Percentiles rank a stretch among this genome's conserved stretches.
Conservation (phyloP, 1,140 invertebrate species). For the Diploscapter pachys region DNA sequence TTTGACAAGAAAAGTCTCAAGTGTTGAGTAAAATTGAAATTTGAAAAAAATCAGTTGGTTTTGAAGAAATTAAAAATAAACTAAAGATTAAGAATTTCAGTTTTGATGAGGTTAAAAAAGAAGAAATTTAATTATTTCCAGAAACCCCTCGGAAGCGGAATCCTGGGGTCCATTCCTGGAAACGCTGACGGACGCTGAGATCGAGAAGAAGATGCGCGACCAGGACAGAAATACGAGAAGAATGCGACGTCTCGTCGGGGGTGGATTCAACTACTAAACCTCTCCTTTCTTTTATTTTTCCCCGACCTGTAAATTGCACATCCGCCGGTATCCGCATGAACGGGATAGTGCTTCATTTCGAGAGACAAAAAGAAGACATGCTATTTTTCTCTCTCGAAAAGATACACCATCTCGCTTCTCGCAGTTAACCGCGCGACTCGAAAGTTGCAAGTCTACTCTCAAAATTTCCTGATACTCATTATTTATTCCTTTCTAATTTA, state of each 20-base stretch:
- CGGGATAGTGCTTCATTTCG: too few relatives aligned
- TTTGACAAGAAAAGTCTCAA: too few relatives aligned
- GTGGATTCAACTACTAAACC: conserved; percentile 25
- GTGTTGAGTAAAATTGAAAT: not conserved
- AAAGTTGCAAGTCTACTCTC: too few relatives aligned
- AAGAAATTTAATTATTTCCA: conserved; percentile 63
- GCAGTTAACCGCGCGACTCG: too few relatives aligned
- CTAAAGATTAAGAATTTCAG: too few relatives aligned
- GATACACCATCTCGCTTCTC: too few relatives aligned
- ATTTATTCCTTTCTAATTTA: conserved; percentile 4
- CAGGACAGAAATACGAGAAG: conserved; percentile 96
- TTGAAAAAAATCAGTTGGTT: not conserved
- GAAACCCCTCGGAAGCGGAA: conserved; percentile 89
- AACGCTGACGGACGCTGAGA: conserved; percentile 96
- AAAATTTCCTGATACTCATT: not conserved
- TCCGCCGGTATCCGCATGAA: too few relatives aligned
- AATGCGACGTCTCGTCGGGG: conserved; percentile 81
- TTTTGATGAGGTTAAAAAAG: too few relatives aligned
- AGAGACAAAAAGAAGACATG: too few relatives aligned
- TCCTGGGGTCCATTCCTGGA: conserved; percentile 97
- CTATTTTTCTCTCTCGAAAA: too few relatives aligned
- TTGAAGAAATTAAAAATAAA: too few relatives aligned
- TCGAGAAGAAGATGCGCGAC: conserved; percentile 99
- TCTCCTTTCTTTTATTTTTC: not conserved
- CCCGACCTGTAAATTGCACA: too few relatives aligned